Conservation (phyloP, 2,888 invertebrate genomes). For the Cephus runcator region DNA sequence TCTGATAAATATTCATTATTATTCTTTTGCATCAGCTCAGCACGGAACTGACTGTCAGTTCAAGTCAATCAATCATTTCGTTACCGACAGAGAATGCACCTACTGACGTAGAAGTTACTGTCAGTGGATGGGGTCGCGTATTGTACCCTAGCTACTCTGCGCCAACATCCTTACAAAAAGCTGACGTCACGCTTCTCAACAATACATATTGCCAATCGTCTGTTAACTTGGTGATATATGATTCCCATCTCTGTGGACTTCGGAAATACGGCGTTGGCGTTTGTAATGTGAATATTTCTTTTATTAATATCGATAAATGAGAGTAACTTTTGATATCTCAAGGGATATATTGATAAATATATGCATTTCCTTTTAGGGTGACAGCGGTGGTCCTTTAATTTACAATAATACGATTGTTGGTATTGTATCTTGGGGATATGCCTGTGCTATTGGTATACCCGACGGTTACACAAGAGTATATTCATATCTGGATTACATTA, state of each 20-base stretch:
- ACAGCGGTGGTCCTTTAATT: conserved; percentile 36
- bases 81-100: conserved; percentile 16
- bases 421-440: conserved; percentile 29
- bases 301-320: background rate
- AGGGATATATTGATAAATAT: background rate
- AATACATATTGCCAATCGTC: conserved; percentile 22
- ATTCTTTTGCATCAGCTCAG: conserved; percentile 23
- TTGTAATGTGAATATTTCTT: conserved; percentile 25
- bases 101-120: background rate
- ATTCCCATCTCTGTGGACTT: conserved; percentile 30
- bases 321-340: background rate
- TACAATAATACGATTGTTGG: conserved; percentile 26
- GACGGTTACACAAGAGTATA: conserved; percentile 32
- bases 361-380: conserved; percentile 28
- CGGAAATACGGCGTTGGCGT: conserved; percentile 25
- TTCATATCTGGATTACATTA: conserved; percentile 23
- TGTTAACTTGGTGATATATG: conserved; percentile 9
- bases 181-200: conserved; percentile 24
- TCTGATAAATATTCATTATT: background rate
- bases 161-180: conserved; percentile 24
- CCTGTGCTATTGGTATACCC: conserved; percentile 22
- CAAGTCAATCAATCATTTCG: conserved; percentile 25
- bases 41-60: conserved; percentile 14
- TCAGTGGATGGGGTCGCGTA: conserved; percentile 31
- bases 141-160: conserved; percentile 2